Conservation (phyloP, 2,113 vertebrate genomes). For the Apodemus sylvaticus region DNA sequence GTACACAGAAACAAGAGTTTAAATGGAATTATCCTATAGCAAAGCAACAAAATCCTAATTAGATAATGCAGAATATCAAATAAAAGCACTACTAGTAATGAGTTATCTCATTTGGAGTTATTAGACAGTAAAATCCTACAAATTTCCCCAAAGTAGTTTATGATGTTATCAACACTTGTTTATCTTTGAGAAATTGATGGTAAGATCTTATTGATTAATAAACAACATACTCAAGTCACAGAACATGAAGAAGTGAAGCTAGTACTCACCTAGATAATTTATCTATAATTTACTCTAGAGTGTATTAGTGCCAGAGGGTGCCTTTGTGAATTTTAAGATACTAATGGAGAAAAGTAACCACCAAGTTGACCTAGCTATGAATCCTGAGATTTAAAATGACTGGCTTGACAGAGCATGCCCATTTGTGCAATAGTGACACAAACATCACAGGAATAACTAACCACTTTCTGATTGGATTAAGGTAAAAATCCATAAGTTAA, state of each 20-base stretch:
- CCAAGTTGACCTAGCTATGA: neutral
- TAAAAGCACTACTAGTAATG: neutral
- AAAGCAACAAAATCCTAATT: neutral
- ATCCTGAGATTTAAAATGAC: neutral
- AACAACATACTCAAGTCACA: neutral
- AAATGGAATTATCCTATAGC: too few species aligned
- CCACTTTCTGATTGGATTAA: neutral
- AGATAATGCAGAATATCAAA: neutral
- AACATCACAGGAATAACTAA: neutral
- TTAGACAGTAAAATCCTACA: neutral
- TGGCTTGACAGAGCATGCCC: neutral
- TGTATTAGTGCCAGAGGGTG: neutral
- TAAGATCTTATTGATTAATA: neutral
- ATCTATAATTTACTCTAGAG: neutral
- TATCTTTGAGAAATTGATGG: neutral
- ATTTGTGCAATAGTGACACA: neutral
- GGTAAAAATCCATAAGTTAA: neutral
- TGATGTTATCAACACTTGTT: neutral
- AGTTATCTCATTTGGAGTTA: neutral
- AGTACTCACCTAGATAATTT: neutral
- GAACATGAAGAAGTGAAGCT: neutral
- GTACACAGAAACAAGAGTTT: neutral
- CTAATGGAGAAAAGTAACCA: neutral
- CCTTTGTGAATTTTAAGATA: neutral
- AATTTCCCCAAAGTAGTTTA: neutral